These are phyloP conservation scores for Meganola albula DNA, from an alignment of 2,888 invertebrate species.

Conservation along the genomic window DNA sequence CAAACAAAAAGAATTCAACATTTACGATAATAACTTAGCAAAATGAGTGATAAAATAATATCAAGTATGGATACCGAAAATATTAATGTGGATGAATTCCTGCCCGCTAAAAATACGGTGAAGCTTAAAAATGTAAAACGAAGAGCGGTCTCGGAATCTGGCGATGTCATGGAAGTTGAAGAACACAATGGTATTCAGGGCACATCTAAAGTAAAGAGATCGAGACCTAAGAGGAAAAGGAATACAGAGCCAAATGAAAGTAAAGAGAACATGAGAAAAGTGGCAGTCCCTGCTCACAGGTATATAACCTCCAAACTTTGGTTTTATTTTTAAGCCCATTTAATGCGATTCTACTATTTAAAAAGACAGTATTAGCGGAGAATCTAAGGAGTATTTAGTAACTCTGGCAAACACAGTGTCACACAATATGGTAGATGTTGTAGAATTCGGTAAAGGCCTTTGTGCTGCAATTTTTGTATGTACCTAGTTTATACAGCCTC, in stretches of 20 bases:
- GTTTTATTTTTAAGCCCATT: no score
- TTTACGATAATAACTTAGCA: slow-evolving; percentile 1
- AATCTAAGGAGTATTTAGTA: no score
- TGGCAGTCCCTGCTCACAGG: slow-evolving; percentile 94
- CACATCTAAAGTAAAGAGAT: slow-evolving; percentile 50
- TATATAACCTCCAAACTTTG: slow-evolving; percentile 33
- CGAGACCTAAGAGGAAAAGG: slow-evolving; percentile 68
- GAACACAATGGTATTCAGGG: slow-evolving; percentile 79
- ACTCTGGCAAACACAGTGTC: no score
- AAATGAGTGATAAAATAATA: slow-evolving; percentile 15
- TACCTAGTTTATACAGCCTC: no score
- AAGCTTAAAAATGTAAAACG: slow-evolving; percentile 73
- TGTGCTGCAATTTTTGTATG: no score
- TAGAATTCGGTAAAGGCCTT: no score
- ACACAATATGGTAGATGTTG: no score
- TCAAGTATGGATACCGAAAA: slow-evolving; percentile 65
- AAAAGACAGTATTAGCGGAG: no score
- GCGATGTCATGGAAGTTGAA: slow-evolving; percentile 82
- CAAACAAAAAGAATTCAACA: slow-evolving; percentile 9
- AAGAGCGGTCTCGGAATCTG: slow-evolving; percentile 64
- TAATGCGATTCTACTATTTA: no score
- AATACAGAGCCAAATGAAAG: slow-evolving; percentile 69
- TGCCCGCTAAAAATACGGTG: slow-evolving; percentile 69
- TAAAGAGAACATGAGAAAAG: slow-evolving; percentile 81
- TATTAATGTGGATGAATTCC: slow-evolving; percentile 72